Evolutionary conservation across 2,888 invertebrate genomes (phyloP).

Genomic region (Trisateles emortualis): DNA sequence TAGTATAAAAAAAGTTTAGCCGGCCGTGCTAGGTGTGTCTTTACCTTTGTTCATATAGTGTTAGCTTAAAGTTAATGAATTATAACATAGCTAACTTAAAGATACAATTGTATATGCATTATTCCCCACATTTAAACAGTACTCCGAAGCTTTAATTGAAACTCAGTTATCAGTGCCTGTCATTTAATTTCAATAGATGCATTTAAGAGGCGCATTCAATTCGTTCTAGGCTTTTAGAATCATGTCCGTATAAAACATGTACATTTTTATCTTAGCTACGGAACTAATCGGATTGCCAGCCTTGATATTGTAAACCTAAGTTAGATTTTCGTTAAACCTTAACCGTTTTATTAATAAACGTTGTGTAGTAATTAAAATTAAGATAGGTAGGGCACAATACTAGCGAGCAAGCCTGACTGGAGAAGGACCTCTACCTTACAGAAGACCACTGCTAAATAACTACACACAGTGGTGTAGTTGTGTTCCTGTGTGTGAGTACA

Average conservation of each 20-base stretch:
- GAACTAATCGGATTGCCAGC: constrained; percentile 14
- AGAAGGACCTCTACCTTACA: too few relatives aligned
- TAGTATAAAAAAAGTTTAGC: too few relatives aligned
- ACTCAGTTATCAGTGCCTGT: constrained; percentile 31
- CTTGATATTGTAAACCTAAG: not conserved
- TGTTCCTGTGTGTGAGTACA: too few relatives aligned
- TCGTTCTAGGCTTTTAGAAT: constrained; percentile 27
- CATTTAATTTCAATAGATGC: constrained; percentile 23
- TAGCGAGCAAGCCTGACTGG: too few relatives aligned
- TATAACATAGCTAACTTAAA: constrained; percentile 15
- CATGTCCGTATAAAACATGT: constrained; percentile 18
- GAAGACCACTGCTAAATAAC: too few relatives aligned
- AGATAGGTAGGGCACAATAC: too few relatives aligned
- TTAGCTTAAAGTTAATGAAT: constrained; percentile 39
- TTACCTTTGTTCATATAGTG: constrained; percentile 27
- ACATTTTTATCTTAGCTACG: constrained; percentile 28
- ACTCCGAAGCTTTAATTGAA: constrained; percentile 12
- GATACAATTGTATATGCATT: constrained; percentile 19
- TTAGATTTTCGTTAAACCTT: too few relatives aligned
- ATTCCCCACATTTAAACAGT: constrained; percentile 23
- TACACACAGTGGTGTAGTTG: too few relatives aligned
- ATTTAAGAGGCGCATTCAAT: constrained; percentile 32
- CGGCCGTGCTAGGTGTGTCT: constrained; percentile 6
- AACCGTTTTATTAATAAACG: too few relatives aligned
- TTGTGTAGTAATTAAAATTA: too few relatives aligned